Evolutionary conservation across 2,888 invertebrate species (phyloP).

Genomic region (Erpobdella octoculata): DNA sequence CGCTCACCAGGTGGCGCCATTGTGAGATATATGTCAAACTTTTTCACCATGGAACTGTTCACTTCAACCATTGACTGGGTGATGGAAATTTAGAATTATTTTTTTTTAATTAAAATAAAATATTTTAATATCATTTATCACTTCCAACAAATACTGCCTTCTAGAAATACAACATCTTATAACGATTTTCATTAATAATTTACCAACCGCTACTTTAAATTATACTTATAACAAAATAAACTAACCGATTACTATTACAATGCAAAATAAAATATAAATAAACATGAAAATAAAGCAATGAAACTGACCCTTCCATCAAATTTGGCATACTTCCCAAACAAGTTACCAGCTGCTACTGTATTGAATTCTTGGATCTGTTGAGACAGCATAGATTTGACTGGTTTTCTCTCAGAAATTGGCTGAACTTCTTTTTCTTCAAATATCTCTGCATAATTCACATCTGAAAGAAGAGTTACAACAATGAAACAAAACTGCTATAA

Average conservation of each 20-base stretch:
- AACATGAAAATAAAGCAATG: too few species aligned
- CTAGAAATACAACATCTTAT: too few species aligned
- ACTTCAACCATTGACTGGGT: slow-evolving; percentile 39
- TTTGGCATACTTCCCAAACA: slow-evolving; percentile 79
- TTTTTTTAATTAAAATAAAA: too few species aligned
- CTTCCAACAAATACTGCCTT: too few species aligned
- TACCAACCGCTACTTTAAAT: too few species aligned
- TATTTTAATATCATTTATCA: too few species aligned
- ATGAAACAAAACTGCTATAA: background rate
- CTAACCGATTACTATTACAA: too few species aligned
- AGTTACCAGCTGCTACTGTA: slow-evolving; percentile 68
- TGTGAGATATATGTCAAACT: slow-evolving; percentile 80
- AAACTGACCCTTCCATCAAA: slow-evolving; percentile 70
- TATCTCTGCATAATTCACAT: too few species aligned
- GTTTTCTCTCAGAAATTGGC: background rate
- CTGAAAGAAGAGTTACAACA: slow-evolving; percentile 27
- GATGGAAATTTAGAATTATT: too few species aligned
- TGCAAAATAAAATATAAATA: too few species aligned
- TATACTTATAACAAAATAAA: too few species aligned
- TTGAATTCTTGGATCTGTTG: slow-evolving; percentile 71
- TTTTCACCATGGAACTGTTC: slow-evolving; percentile 69
- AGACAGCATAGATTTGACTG: slow-evolving; percentile 61
- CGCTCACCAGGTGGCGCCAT: slow-evolving; percentile 74
- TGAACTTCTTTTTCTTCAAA: slow-evolving; percentile 49
- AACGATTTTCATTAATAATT: too few species aligned